Percentiles rank a stretch among this genome's conserved stretches.
phyloP scores from a whole-genome alignment of 2,797 vertebrate genomes.

The Sebastes cheni region DNA sequence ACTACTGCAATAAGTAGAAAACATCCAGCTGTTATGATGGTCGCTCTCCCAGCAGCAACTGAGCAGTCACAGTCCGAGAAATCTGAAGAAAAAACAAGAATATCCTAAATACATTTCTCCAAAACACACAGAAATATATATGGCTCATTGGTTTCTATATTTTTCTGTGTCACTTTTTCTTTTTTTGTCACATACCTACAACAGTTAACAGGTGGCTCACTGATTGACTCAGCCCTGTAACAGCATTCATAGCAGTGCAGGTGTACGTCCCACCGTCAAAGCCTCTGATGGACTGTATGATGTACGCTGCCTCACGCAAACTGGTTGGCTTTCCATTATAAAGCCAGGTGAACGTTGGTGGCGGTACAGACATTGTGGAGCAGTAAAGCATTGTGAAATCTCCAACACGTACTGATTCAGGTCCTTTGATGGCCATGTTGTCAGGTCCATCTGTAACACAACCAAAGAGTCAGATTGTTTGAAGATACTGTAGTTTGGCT shows the following conservation, averaged over 20 bases:
- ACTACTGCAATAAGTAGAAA: not conserved
- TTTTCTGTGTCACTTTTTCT: too few relatives aligned
- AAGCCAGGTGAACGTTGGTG: constrained; percentile 32
- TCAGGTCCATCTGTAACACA: constrained; percentile 51
- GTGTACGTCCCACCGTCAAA: constrained; percentile 35
- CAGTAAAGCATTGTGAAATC: constrained; percentile 42
- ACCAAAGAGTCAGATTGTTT: not conserved
- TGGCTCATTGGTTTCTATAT: not conserved
- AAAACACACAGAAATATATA: not conserved
- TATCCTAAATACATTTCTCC: not conserved
- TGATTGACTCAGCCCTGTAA: constrained; percentile 12
- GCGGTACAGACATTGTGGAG: constrained; percentile 25
- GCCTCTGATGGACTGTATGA: not conserved
- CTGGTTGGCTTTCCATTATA: constrained; percentile 19
- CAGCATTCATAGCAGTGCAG: constrained; percentile 36
- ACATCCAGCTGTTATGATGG: not conserved
- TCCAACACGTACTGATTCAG: constrained; percentile 12
- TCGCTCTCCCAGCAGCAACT: not conserved
- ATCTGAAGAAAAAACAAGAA: not conserved
- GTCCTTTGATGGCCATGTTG: constrained; percentile 17
- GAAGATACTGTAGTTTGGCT: not conserved
- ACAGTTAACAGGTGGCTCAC: constrained; percentile 17
- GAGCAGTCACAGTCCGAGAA: constrained; percentile 10
- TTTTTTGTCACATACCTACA: constrained; percentile 18
- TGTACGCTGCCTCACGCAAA: not conserved